Percentiles rank a stretch among this genome's conserved stretches.
These are phyloP conservation scores for Cotesia vestalis DNA, from an alignment of 1,140 invertebrate species.

Conservation along the genomic window DNA sequence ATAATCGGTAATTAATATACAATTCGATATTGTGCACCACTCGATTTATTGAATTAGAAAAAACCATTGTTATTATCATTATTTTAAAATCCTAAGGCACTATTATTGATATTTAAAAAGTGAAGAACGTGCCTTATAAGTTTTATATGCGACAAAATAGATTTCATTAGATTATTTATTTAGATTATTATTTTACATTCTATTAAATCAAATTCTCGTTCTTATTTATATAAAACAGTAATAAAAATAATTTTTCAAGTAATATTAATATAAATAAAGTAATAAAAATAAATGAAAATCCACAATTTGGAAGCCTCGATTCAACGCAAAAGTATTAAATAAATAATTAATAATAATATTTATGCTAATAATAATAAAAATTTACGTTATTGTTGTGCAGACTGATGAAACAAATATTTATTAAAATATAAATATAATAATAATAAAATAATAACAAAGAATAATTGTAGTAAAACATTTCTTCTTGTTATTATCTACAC, in stretches of 20 bases:
- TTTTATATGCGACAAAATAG: background rate
- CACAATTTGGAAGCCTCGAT: slow-evolving; percentile 15
- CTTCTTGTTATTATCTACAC: background rate
- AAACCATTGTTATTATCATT: slow-evolving; percentile 7
- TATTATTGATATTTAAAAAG: background rate
- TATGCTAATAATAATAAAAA: slow-evolving; percentile 4
- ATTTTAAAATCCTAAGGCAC: slow-evolving; percentile 6
- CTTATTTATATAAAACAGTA: background rate
- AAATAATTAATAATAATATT: background rate
- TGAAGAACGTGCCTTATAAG: slow-evolving; percentile 19
- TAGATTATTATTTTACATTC: background rate
- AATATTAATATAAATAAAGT: background rate
- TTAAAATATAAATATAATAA: background rate
- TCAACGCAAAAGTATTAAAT: slow-evolving; percentile 2
- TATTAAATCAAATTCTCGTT: background rate
- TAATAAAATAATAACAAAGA: background rate
- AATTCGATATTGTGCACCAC: too few species aligned
- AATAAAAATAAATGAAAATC: background rate
- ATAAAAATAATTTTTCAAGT: background rate
- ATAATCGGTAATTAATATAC: too few species aligned
- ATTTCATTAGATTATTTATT: background rate
- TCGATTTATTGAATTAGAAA: background rate
- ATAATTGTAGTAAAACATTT: background rate
- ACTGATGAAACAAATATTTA: slow-evolving; percentile 5
- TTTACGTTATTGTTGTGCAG: slow-evolving; percentile 11